Base-by-base conservation (phyloP, 2,797 vertebrate species). In the Alfaro cultratus region DNA sequence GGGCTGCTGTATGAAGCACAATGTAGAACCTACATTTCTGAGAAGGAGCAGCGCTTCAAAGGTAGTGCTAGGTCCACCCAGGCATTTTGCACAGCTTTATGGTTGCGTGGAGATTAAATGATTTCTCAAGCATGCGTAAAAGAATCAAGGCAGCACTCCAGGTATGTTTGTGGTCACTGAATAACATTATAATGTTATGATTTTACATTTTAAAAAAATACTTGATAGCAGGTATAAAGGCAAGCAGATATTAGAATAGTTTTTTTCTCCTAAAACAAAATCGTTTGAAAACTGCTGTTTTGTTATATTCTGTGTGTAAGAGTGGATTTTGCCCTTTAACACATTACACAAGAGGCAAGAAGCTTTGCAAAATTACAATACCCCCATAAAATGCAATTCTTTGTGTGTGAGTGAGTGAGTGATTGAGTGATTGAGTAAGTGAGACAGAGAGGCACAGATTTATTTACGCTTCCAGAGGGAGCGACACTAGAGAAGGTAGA, bases 401-500 rank as follows among this genome's bases (percentile, higher is more conserved):
- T 16, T 55, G 26, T 57, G 53, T 13, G 53, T 29, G 53, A 3
- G 12, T 0, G 45, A n/a, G n/a, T n/a, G n/a, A n/a, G n/a, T n/a
- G n/a, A n/a, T n/a, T 13, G 45, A 15, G 57, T 0, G 57, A 1
- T 1, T 62, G n/a, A 13, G 55, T 5, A 29, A 29, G 29, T 1
- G 29, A 31, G 57, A 31, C 12, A 9, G 36, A 36, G 18, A 64
- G 11, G 21, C 11, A 43, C 39, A 41, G 49, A 55, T 72, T 78
- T 9, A 34, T 46, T 15, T 23, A 5, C 47, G 23, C 23, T 55
- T 23, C 7, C 29, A 12, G 43, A n/a, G 23, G 7, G 10, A 53
- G 18, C 15, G 26, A 21, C 26, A 49, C 12, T n/a, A 68, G 10
- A 12, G n/a, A 41, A 87, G 76, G 68, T 88, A 73, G 77, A 83